These are phyloP conservation scores for Drosophila infuscata DNA, from an alignment of 2,888 invertebrate species.

Conservation along the genomic window DNA sequence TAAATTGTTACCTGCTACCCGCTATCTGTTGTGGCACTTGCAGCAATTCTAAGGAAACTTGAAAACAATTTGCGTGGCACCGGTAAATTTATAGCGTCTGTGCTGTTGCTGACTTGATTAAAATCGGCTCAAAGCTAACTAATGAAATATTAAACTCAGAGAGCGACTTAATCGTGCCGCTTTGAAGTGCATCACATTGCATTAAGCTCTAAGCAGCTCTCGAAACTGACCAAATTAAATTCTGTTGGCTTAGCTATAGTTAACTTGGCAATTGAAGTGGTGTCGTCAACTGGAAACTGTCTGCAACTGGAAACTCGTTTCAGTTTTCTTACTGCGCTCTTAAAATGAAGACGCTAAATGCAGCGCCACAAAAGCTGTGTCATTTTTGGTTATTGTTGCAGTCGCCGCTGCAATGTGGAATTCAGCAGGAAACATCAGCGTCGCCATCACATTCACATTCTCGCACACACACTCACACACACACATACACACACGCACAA, in stretches of 20 bases:
- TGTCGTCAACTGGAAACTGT: slow-evolving; percentile 20
- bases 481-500: slow-evolving; percentile 14
- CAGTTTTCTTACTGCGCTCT: slow-evolving; percentile 52
- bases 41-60: slow-evolving; percentile 60
- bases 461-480: slow-evolving; percentile 4
- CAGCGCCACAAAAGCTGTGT: slow-evolving; percentile 52
- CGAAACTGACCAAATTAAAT: slow-evolving; percentile 42
- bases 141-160: slow-evolving; percentile 73
- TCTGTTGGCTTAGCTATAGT: slow-evolving; percentile 25
- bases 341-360: slow-evolving; percentile 71
- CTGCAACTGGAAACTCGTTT: slow-evolving; percentile 32
- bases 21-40: slow-evolving; percentile 53
- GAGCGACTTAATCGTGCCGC: slow-evolving; percentile 52
- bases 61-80: slow-evolving; percentile 68
- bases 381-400: slow-evolving; percentile 57
- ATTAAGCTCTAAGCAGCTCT: slow-evolving; percentile 7
- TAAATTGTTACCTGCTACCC: slow-evolving; percentile 46
- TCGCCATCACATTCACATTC: slow-evolving; percentile 30
- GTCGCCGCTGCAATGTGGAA: slow-evolving; percentile 61
- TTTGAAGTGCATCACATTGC: slow-evolving; percentile 41
- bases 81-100: slow-evolving; percentile 48
- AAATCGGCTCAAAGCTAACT: slow-evolving; percentile 61
- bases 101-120: slow-evolving; percentile 45
- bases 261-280: slow-evolving; percentile 21
- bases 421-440: slow-evolving; percentile 44